Evolutionary conservation across 1,140 invertebrate genomes (phyloP).

Genomic region (Plectrocnemia conspersa): DNA sequence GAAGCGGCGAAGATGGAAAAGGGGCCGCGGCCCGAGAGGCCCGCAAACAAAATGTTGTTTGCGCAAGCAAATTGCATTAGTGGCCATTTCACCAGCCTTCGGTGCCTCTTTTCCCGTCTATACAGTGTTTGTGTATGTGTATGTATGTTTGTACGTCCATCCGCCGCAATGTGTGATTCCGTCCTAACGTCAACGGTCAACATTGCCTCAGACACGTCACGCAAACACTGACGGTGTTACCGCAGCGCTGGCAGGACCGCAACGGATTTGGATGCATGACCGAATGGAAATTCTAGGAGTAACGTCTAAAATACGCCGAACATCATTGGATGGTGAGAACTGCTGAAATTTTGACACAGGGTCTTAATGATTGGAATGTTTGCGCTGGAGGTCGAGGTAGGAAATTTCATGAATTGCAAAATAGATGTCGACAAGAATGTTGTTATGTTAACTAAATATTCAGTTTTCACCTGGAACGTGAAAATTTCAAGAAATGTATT

Average conservation of each 20-base stretch:
- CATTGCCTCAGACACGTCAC: not conserved
- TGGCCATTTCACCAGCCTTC: constrained; percentile 1
- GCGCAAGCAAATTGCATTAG: constrained; percentile 5
- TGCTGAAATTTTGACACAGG: not conserved
- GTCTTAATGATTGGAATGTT: not conserved
- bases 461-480: no score
- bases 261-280: not conserved
- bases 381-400: not conserved
- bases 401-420: no score
- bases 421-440: no score
- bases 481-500: no score
- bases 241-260: not conserved
- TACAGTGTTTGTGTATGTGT: not conserved
- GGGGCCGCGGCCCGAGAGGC: no score
- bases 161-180: not conserved
- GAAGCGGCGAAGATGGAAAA: no score
- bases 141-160: not conserved
- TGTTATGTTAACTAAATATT: no score
- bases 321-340: not conserved
- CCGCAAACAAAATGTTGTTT: constrained; percentile 2
- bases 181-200: not conserved
- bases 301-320: not conserved
- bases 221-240: constrained; percentile 2
- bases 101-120: not conserved
- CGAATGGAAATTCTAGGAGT: not conserved